Evolutionary conservation across 2,113 vertebrate genomes (phyloP).

Genomic region (Galbula dea): DNA sequence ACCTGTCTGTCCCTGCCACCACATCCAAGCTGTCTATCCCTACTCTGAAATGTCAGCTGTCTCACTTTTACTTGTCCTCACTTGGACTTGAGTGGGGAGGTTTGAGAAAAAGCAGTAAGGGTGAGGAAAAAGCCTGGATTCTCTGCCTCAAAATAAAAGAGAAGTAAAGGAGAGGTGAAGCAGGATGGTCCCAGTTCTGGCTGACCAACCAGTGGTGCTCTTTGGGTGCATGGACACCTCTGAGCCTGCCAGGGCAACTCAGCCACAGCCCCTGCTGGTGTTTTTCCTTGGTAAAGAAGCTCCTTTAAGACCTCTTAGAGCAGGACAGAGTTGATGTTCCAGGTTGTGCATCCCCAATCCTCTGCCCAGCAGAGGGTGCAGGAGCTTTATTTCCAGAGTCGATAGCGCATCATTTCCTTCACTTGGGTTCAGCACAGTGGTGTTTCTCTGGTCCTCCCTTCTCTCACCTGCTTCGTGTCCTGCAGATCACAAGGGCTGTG

Average conservation of each 20-base stretch:
- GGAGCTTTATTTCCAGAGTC: neutral
- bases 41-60: neutral
- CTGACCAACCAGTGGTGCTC: no score
- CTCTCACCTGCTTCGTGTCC: neutral
- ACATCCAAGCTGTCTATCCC: neutral
- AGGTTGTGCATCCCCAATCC: neutral
- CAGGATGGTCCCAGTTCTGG: neutral
- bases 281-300: neutral
- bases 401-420: accelerated
- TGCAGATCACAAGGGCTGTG: neutral
- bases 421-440: neutral
- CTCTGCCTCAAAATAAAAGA: neutral
- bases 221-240: neutral
- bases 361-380: constrained; percentile 59
- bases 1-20: neutral
- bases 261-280: neutral
- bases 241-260: neutral
- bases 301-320: neutral
- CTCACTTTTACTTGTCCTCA: neutral
- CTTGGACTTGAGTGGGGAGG: neutral
- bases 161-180: neutral
- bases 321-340: accelerated
- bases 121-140: neutral
- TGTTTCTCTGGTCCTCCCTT: neutral
- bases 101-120: neutral